A percentile compares a stretch with the other conserved stretches of the same genome.
Conservation (phyloP, 2,888 invertebrate genomes). For the Ryuthela nishihirai region DNA sequence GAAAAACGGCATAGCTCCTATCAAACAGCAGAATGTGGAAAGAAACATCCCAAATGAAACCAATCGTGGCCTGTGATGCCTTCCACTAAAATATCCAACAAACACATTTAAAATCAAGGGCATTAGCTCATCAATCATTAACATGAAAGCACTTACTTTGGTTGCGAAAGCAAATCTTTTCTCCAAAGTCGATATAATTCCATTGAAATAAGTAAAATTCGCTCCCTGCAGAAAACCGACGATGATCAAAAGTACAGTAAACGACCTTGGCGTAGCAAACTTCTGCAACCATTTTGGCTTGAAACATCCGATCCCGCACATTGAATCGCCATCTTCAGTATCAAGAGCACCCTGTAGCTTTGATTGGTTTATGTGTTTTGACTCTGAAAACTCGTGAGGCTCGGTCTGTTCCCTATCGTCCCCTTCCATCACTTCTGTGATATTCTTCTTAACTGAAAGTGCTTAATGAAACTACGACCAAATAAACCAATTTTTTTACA, state of each 20-base stretch:
- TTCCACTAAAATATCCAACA: conserved; percentile 40
- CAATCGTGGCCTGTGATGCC: conserved; percentile 33
- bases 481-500: too few species aligned
- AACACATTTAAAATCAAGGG: conserved; percentile 32
- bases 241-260: conserved; percentile 27
- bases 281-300: conserved; percentile 40
- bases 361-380: too few species aligned
- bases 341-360: too few species aligned
- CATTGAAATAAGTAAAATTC: conserved; percentile 37
- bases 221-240: conserved; percentile 41
- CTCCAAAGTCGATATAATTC: conserved; percentile 38
- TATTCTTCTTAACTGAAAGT: too few species aligned
- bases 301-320: conserved; percentile 41
- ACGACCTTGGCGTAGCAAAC: conserved; percentile 37
- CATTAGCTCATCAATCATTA: conserved; percentile 36
- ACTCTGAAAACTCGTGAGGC: too few species aligned
- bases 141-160: conserved; percentile 38
- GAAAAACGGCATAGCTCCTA: conserved; percentile 36
- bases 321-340: conserved; percentile 6
- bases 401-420: too few species aligned
- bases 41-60: conserved; percentile 33
- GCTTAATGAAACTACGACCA: too few species aligned
- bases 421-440: too few species aligned
- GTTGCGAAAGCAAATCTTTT: conserved; percentile 40
- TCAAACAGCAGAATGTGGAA: conserved; percentile 27